Conservation (phyloP, 2,113 vertebrate species). For the Platycercus adscitus region DNA sequence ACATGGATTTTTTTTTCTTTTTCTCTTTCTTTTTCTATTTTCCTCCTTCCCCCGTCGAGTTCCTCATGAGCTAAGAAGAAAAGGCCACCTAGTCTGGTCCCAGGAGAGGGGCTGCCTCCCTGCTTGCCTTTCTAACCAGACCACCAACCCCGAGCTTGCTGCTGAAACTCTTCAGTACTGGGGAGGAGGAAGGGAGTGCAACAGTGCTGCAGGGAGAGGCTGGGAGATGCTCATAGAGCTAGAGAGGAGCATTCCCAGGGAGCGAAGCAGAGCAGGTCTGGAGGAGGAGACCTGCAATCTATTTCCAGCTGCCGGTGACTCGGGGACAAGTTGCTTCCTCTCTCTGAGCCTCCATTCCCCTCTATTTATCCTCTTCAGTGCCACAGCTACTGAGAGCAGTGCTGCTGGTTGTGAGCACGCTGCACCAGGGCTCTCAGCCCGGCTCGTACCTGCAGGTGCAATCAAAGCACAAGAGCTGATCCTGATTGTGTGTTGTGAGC, state of each 20-base stretch:
- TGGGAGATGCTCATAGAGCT: background rate
- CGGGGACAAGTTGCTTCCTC: background rate
- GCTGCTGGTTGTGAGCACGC: background rate
- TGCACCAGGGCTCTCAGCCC: fast-evolving
- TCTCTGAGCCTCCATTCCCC: background rate
- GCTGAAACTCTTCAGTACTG: background rate
- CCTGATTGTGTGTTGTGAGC: fast-evolving
- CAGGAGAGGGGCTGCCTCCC: slow-evolving; percentile 32
- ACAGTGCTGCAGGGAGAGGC: background rate
- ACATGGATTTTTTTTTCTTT: background rate
- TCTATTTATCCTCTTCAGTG: background rate
- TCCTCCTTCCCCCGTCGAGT: background rate
- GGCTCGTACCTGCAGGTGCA: background rate
- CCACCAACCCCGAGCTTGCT: slow-evolving; percentile 42
- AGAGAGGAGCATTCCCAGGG: background rate
- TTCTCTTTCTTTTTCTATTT: background rate
- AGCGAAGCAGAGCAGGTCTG: background rate
- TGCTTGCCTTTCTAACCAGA: slow-evolving; percentile 17
- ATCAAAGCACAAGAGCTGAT: fast-evolving
- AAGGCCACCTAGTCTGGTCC: slow-evolving; percentile 57
- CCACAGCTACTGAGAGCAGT: background rate
- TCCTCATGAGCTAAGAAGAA: slow-evolving; percentile 5
- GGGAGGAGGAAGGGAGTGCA: background rate
- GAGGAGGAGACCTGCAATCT: slow-evolving; percentile 6
- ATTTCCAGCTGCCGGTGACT: background rate